Percentiles rank a stretch among this genome's conserved stretches.
Conservation (phyloP, 1,140 invertebrate genomes). For the Nasonia vitripennis region DNA sequence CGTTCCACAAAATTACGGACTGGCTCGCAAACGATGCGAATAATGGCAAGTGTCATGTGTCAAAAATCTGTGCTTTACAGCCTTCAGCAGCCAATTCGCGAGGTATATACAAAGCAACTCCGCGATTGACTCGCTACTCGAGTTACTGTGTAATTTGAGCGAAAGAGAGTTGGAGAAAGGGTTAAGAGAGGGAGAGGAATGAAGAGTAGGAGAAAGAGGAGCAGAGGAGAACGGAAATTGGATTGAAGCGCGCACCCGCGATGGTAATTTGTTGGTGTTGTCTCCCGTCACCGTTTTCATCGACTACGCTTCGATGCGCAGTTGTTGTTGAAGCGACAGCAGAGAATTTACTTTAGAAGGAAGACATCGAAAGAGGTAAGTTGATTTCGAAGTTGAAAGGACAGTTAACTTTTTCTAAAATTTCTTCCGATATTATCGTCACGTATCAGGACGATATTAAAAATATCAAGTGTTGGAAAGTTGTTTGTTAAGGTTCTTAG, state of each 20-base stretch:
- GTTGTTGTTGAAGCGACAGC: background rate
- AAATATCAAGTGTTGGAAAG: no score
- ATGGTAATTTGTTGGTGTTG: constrained; percentile 25
- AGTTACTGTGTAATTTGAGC: constrained; percentile 6
- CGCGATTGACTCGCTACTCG: background rate
- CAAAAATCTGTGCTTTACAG: background rate
- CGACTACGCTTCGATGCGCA: background rate
- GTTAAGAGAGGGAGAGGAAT: background rate
- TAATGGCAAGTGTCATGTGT: background rate
- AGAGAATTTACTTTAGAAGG: background rate
- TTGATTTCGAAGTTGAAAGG: background rate
- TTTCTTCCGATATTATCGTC: no score
- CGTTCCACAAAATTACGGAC: background rate
- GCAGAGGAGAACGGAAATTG: constrained; percentile 23
- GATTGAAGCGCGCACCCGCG: background rate
- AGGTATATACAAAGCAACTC: background rate
- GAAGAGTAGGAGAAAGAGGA: background rate
- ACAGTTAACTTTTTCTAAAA: no score
- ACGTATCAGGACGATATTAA: no score
- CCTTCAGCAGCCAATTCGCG: background rate
- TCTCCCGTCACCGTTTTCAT: background rate
- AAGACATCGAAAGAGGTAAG: background rate
- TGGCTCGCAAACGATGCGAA: background rate
- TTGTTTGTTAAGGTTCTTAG: no score
- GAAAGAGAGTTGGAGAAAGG: background rate